Conservation (phyloP, 2,888 invertebrate species). For the Agrotis ipsilon region DNA sequence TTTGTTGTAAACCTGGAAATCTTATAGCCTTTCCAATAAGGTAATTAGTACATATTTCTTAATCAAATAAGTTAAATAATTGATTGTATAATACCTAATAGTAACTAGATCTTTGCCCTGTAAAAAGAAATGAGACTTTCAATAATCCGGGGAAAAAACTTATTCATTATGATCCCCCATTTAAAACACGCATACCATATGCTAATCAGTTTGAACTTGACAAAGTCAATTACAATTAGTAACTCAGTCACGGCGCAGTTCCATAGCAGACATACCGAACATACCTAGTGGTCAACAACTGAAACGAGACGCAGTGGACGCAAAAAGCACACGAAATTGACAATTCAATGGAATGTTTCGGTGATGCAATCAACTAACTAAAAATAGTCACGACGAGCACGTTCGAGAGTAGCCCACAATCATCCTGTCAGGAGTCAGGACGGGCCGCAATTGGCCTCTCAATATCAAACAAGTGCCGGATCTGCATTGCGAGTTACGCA, state of each 20-base stretch:
- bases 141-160: neutral
- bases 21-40: conserved; percentile 69
- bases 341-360: conserved; percentile 82
- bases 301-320: conserved; percentile 66
- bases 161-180: conserved; percentile 8
- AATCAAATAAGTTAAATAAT: neutral
- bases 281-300: conserved; percentile 48
- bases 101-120: no score
- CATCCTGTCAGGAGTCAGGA: conserved; percentile 82
- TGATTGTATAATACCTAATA: neutral
- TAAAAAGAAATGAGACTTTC: neutral
- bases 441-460: conserved; percentile 75
- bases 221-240: conserved; percentile 51
- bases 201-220: conserved; percentile 58
- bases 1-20: conserved; percentile 68
- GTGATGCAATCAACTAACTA: conserved; percentile 82
- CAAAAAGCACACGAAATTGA: conserved; percentile 74
- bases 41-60: conserved; percentile 53
- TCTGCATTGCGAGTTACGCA: conserved; percentile 68
- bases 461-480: conserved; percentile 69
- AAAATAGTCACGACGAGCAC: conserved; percentile 84
- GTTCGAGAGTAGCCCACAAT: conserved; percentile 79
- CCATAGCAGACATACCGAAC: conserved; percentile 49
- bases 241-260: conserved; percentile 55
- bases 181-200: conserved; percentile 17